These are phyloP conservation scores for Lochmaea crataegi DNA, from an alignment of 2,888 invertebrate genomes.

Conservation along the genomic window DNA sequence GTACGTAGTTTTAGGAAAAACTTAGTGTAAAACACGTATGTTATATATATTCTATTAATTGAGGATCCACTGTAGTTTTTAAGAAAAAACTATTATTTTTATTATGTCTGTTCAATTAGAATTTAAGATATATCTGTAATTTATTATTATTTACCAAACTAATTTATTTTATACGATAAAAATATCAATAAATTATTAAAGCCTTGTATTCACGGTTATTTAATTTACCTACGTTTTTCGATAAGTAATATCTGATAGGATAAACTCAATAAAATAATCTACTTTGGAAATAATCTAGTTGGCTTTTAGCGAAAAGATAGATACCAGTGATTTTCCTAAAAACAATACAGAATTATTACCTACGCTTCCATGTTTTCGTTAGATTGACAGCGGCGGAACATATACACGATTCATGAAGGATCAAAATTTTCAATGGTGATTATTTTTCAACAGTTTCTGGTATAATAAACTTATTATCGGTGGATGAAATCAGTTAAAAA, in stretches of 20 bases:
- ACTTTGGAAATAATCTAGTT: background rate
- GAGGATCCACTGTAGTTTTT: too few relatives aligned
- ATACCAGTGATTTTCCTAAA: constrained; percentile 8
- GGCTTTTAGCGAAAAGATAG: background rate
- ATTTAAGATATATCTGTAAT: background rate
- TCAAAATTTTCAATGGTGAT: too few relatives aligned
- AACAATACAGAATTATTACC: background rate
- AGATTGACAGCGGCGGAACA: background rate
- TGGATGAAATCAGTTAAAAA: too few relatives aligned
- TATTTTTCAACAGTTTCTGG: too few relatives aligned
- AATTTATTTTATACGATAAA: constrained; percentile 7
- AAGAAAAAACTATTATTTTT: too few relatives aligned
- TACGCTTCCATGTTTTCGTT: background rate
- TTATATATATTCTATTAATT: too few relatives aligned
- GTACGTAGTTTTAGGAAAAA: too few relatives aligned
- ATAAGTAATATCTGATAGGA: constrained; percentile 4
- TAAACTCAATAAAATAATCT: constrained; percentile 4
- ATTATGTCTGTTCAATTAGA: background rate
- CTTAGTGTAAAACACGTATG: too few relatives aligned
- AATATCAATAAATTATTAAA: background rate
- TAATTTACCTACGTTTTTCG: background rate
- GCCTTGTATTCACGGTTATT: background rate
- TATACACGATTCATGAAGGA: background rate
- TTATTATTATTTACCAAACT: background rate
- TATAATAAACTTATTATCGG: too few relatives aligned